Evolutionary conservation across 1,140 invertebrate genomes (phyloP), one percentile per base, ranked within the genome.

Genomic region (Anadara kagoshimensis): DNA sequence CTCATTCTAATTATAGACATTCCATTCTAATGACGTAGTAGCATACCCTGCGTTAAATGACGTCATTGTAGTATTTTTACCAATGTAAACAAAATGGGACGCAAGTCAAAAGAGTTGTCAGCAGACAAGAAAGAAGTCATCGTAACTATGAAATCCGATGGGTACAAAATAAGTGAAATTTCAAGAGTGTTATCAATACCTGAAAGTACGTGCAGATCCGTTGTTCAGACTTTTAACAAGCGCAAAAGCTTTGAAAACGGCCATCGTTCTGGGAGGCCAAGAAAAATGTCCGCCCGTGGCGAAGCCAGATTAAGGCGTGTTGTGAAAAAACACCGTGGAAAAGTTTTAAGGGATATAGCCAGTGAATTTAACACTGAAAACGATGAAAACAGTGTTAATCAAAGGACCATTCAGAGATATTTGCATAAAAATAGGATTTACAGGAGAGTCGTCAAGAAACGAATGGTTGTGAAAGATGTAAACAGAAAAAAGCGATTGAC

Each of bases 61-160:
- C 43, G 36, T 41, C 57, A 59, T 41, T 59, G 57, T 59, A 59
- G 43, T 59, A 41, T 59, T 11, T 59, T n/a, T n/a, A n/a, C 29
- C 5, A 12, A 68, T 68, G 66, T 68, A 68, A 68, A 68, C 56
- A 68, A 49, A 68, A 68, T 68, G 54, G 66, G 66, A 18, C 54
- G 56, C 14, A 68, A 59, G 26, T 68, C 54, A 8, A 68, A 58
- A 29, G 66, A 68, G 41, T 54, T 66, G 63, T 66, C 47, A 41
- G 47, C 49, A 20, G 63, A 66, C 63, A 54, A 53, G n/a, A 68
- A 59, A 58, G 56, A 59, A 68, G 66, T 68, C 0, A 68, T 68
- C 49, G 56, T 59, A 1, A 41, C 3, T 36, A 7, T 45, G 26
- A 49, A 58, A 29, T 57, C 53, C 20, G 20, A 68, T 24, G 66